A percentile compares a stretch with the other conserved stretches of the same genome.
phyloP scores from a whole-genome alignment of 2,797 vertebrate genomes.

The Brotula barbata region DNA sequence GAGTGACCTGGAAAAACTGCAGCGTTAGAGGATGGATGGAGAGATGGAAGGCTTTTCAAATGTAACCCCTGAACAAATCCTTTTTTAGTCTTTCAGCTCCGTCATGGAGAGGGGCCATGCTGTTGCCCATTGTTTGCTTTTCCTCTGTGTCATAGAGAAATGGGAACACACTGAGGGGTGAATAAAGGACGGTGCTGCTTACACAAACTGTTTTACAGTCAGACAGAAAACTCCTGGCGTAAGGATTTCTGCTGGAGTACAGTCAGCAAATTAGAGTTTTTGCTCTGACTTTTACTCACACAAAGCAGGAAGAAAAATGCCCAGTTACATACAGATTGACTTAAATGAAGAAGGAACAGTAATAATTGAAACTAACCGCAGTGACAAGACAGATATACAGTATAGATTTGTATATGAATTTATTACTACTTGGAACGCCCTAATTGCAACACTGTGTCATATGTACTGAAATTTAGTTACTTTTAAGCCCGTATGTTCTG shows the following conservation, averaged over 20 bases:
- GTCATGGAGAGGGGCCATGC: slow-evolving; percentile 40
- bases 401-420: no score
- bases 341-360: no score
- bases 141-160: slow-evolving; percentile 55
- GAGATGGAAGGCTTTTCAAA: slow-evolving; percentile 24
- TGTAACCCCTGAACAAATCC: slow-evolving; percentile 36
- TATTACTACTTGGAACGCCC: no score
- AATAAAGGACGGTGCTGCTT: slow-evolving; percentile 19
- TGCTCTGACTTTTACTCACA: slow-evolving; percentile 9
- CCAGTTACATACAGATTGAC: no score
- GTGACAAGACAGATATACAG: no score
- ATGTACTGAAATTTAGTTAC: no score
- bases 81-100: slow-evolving; percentile 38
- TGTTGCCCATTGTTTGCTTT: slow-evolving; percentile 58
- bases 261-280: slow-evolving; percentile 50
- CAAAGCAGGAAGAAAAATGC: no score
- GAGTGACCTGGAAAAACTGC: slow-evolving; percentile 70
- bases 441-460: no score
- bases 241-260: slow-evolving; percentile 23
- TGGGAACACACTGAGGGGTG: slow-evolving; percentile 7
- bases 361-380: no score
- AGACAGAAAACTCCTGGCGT: slow-evolving; percentile 24
- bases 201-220: slow-evolving; percentile 36
- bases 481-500: no score
- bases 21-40: slow-evolving; percentile 22